These are phyloP conservation scores for Mycteria americana DNA, from an alignment of 2,797 vertebrate genomes.

Conservation along the genomic window DNA sequence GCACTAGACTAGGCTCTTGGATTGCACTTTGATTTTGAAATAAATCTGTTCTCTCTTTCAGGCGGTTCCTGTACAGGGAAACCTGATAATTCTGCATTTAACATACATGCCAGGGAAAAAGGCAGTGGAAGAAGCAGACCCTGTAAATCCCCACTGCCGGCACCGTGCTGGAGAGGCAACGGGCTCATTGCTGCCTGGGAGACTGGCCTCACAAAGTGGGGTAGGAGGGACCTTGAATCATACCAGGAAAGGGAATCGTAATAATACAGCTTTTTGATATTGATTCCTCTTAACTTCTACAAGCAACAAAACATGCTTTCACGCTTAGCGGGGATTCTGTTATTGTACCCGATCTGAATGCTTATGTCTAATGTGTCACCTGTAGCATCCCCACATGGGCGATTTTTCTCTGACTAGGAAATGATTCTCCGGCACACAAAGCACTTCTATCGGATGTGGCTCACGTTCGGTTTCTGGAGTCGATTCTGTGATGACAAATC, in stretches of 20 bases:
- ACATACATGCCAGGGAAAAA: accelerated
- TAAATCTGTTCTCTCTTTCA: not conserved
- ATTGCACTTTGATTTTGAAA: not conserved
- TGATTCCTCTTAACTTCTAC: not conserved
- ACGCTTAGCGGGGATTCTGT: not conserved
- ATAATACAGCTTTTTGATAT: not conserved
- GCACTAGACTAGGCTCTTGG: not conserved
- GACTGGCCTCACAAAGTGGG: accelerated
- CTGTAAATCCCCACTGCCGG: not conserved
- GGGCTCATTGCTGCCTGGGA: not conserved
- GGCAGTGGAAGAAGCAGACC: not conserved
- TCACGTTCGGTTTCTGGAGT: not conserved
- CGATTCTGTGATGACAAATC: conserved; percentile 17
- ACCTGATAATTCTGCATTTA: not conserved
- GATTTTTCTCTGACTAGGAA: not conserved
- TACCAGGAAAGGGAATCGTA: not conserved
- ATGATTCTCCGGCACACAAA: not conserved
- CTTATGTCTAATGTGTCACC: not conserved
- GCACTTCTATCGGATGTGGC: not conserved
- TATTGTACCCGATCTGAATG: not conserved
- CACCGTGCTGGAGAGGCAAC: accelerated
- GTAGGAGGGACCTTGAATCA: not conserved
- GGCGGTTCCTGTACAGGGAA: not conserved
- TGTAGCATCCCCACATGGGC: not conserved
- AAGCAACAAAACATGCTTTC: not conserved